Conservation (phyloP, 2,113 vertebrate genomes). For the Scomber colias region DNA sequence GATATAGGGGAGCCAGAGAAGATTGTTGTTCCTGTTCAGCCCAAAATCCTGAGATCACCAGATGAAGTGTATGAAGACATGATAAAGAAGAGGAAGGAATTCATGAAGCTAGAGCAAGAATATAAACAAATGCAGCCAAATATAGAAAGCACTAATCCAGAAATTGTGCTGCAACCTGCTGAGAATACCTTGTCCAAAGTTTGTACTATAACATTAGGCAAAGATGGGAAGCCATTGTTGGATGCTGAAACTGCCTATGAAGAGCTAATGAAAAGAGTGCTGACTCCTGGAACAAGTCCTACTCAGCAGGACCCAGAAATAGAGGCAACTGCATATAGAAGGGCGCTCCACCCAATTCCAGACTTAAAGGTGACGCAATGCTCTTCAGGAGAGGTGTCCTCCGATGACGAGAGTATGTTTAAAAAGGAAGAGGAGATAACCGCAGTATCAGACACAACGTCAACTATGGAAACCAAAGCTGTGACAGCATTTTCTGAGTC, state of each 20-base stretch:
- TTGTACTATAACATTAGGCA: constrained; percentile 79
- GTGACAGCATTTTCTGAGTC: constrained; percentile 37
- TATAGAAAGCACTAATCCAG: constrained; percentile 85
- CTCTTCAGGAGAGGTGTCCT: constrained; percentile 93
- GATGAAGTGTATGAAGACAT: constrained; percentile 93
- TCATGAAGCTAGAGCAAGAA: constrained; percentile 88
- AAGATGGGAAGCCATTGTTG: constrained; percentile 90
- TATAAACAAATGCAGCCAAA: constrained; percentile 86
- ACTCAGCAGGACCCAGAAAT: constrained; percentile 82
- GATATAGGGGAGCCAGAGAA: constrained; percentile 82
- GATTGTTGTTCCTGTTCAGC: constrained; percentile 85
- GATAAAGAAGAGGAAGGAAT: constrained; percentile 88
- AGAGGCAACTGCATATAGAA: constrained; percentile 81
- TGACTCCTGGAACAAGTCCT: constrained; percentile 91
- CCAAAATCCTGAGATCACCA: constrained; percentile 86
- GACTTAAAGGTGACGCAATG: constrained; percentile 98
- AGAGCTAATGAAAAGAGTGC: constrained; percentile 92
- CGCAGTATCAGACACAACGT: constrained; percentile 79
- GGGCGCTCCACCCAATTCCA: constrained; percentile 91
- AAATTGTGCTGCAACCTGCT: constrained; percentile 90
- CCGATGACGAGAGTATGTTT: constrained; percentile 88
- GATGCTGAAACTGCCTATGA: constrained; percentile 95
- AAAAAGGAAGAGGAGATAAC: constrained; percentile 82
- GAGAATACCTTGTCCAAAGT: constrained; percentile 86
- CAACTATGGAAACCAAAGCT: constrained; percentile 55